Evolutionary conservation across 2,113 vertebrate genomes (phyloP).

Genomic region (Scopus umbretta): DNA sequence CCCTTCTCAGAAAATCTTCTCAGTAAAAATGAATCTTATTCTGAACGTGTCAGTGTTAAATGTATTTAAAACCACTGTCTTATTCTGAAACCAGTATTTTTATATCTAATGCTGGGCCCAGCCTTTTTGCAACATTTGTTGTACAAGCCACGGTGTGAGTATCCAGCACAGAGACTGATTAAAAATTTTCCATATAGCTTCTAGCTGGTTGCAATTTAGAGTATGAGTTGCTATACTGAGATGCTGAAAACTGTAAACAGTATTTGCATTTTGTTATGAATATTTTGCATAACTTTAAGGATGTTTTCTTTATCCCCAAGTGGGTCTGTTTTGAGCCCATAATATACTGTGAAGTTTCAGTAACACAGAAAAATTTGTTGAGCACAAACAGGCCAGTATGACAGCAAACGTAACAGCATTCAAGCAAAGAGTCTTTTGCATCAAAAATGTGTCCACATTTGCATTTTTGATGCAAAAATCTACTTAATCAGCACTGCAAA

Average conservation of each 20-base stretch:
- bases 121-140: neutral
- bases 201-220: neutral
- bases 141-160: fast-evolving
- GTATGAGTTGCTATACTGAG: neutral
- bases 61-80: neutral
- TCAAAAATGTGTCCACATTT: conserved; percentile 16
- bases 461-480: conserved; percentile 51
- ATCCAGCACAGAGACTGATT: neutral
- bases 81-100: neutral
- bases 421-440: conserved; percentile 25
- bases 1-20: neutral
- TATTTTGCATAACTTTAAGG: conserved; percentile 58
- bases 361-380: conserved; percentile 24
- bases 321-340: conserved; percentile 38
- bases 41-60: neutral
- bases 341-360: conserved; percentile 55
- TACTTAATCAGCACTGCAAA: conserved; percentile 26
- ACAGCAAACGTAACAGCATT: neutral
- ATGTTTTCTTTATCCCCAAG: conserved; percentile 50
- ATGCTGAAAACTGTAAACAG: conserved; percentile 40
- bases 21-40: neutral
- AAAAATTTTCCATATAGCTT: neutral
- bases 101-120: neutral
- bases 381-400: conserved; percentile 23
- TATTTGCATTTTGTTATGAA: conserved; percentile 60